These are phyloP conservation scores for Siniperca knerii DNA, from an alignment of 2,113 vertebrate genomes.

Conservation along the genomic window DNA sequence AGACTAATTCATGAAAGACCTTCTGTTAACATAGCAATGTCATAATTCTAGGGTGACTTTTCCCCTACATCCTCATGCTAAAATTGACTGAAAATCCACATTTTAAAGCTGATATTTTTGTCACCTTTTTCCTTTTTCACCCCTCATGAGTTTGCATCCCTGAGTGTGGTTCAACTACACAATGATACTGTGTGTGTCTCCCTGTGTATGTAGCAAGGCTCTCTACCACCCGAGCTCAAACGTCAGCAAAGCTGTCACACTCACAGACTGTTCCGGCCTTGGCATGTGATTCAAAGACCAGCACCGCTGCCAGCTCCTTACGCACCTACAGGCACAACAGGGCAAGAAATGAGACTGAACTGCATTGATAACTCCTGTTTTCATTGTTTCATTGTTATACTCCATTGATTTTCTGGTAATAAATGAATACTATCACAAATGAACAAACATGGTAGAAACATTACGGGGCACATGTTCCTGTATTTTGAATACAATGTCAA, in stretches of 20 bases:
- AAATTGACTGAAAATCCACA: too few species aligned
- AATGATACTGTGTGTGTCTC: slow-evolving; percentile 15
- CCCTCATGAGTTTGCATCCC: too few species aligned
- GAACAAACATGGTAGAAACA: background rate
- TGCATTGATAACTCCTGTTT: background rate
- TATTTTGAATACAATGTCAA: background rate
- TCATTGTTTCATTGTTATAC: background rate
- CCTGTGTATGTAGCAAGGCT: slow-evolving; percentile 2
- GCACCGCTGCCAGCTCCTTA: slow-evolving; percentile 91
- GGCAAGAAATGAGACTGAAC: background rate
- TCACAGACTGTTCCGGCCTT: slow-evolving; percentile 95
- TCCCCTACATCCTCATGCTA: too few species aligned
- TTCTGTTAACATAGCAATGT: too few species aligned
- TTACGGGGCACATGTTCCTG: background rate
- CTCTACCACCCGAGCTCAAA: slow-evolving; percentile 22
- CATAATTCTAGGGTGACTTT: too few species aligned
- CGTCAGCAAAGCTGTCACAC: slow-evolving; percentile 73
- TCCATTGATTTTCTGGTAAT: background rate
- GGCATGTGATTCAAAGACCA: slow-evolving; percentile 93
- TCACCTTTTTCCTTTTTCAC: too few species aligned
- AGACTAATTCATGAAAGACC: too few species aligned
- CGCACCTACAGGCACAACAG: slow-evolving; percentile 87
- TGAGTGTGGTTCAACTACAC: background rate
- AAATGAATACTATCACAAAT: background rate
- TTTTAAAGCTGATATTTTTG: too few species aligned